Evolutionary conservation across 2,113 vertebrate species (phyloP).

Genomic region (Cebidichthys violaceus): DNA sequence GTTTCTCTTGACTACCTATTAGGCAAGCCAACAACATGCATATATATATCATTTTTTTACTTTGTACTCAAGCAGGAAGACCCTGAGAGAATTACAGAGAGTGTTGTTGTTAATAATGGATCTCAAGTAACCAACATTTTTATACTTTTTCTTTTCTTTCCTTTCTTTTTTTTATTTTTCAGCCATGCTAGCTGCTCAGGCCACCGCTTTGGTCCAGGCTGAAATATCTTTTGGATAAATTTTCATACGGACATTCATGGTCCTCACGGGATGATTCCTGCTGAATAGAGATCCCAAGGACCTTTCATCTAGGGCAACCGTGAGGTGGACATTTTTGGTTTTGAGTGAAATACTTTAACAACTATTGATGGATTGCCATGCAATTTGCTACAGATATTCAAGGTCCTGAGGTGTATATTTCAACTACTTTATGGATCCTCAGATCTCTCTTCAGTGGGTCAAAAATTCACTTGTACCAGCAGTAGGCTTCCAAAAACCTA

Average conservation of each 20-base stretch:
- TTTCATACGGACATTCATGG: background rate
- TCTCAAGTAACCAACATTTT: conserved; percentile 12
- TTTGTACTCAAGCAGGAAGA: conserved; percentile 43
- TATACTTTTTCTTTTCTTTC: too few relatives aligned
- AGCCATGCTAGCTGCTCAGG: background rate
- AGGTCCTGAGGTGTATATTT: background rate
- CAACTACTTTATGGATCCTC: background rate
- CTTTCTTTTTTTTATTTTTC: background rate
- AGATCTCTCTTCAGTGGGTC: background rate
- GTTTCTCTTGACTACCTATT: conserved; percentile 60
- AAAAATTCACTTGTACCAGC: background rate
- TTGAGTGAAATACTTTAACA: background rate
- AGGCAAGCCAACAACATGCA: conserved; percentile 19
- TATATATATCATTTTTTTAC: conserved; percentile 26
- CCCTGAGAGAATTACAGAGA: conserved; percentile 33
- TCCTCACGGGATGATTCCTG: background rate
- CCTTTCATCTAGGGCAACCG: background rate
- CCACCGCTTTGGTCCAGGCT: background rate
- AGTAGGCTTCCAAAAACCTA: background rate
- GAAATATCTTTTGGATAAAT: background rate
- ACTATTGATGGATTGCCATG: background rate
- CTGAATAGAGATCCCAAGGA: background rate
- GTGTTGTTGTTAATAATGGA: conserved; percentile 22
- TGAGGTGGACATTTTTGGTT: background rate
- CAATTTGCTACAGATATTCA: background rate